Evolutionary conservation across 92 coral and sea anemone species (phyloP).

Genomic region (Umimayanthus chanpuru): DNA sequence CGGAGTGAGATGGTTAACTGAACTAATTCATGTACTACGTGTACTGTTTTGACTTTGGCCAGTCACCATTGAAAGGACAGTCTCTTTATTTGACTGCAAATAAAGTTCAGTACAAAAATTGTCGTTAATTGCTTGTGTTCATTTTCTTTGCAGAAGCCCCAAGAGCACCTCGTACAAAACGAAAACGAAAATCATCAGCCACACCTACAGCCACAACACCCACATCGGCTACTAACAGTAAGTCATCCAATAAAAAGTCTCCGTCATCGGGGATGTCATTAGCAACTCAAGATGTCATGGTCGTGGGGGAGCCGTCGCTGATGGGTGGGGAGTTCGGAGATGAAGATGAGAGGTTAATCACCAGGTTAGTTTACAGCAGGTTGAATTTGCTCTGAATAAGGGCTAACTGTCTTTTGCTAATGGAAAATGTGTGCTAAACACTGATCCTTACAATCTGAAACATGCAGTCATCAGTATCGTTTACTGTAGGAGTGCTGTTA

Average conservation of each 20-base stretch:
- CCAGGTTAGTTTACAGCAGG: conserved; percentile 71
- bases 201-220: conserved; percentile 87
- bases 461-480: too few relatives aligned
- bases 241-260: conserved; percentile 83
- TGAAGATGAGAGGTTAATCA: conserved; percentile 94
- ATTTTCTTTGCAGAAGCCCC: conserved; percentile 70
- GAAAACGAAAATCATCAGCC: conserved; percentile 88
- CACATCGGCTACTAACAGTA: conserved; percentile 76
- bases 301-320: conserved; percentile 98
- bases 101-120: not conserved
- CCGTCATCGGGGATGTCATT: conserved; percentile 78
- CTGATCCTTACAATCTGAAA: not conserved
- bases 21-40: too few relatives aligned
- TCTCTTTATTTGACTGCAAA: not conserved
- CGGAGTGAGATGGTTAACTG: too few relatives aligned
- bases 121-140: not conserved
- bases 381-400: not conserved
- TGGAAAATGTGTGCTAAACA: not conserved
- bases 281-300: conserved; percentile 99
- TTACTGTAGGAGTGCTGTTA: too few relatives aligned
- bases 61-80: not conserved
- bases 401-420: not conserved
- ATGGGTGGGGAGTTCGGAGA: conserved; percentile 99
- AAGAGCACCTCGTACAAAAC: conserved; percentile 79
- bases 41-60: too few relatives aligned